These are phyloP conservation scores for Ochropleura leucogaster DNA, from an alignment of 2,888 invertebrate species.

Conservation along the genomic window DNA sequence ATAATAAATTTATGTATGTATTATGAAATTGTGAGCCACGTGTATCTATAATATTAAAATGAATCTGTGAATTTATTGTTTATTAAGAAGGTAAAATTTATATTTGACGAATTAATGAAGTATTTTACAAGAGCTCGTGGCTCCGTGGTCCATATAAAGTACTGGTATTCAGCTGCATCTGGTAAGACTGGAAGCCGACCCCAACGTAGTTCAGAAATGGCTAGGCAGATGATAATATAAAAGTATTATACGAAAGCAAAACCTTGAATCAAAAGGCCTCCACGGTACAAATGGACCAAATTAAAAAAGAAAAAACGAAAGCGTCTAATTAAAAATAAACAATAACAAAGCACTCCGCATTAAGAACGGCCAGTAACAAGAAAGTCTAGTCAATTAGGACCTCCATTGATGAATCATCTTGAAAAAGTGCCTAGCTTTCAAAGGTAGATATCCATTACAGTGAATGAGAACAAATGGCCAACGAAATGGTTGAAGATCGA, in stretches of 20 bases:
- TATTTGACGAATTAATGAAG: too few relatives aligned
- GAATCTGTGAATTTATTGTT: too few relatives aligned
- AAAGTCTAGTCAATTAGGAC: conserved; percentile 44
- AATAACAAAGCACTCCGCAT: conserved; percentile 22
- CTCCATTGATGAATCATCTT: conserved; percentile 31
- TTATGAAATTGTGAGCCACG: too few relatives aligned
- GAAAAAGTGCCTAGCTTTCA: conserved; percentile 27
- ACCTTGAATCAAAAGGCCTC: not conserved
- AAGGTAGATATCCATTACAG: conserved; percentile 12
- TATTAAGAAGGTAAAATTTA: too few relatives aligned
- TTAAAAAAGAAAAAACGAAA: conserved; percentile 19
- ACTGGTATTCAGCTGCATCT: too few relatives aligned
- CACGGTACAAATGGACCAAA: not conserved
- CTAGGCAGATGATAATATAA: too few relatives aligned
- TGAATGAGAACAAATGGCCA: conserved; percentile 25
- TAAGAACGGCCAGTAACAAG: conserved; percentile 28
- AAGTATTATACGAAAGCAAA: not conserved
- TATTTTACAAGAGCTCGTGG: too few relatives aligned
- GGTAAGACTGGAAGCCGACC: too few relatives aligned
- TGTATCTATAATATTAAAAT: too few relatives aligned
- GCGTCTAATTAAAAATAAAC: conserved; percentile 42
- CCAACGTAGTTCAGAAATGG: too few relatives aligned
- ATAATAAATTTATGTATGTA: too few relatives aligned
- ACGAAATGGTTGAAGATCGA: not conserved
- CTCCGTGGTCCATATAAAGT: too few relatives aligned